Percentiles rank a stretch among this genome's conserved stretches.
Evolutionary conservation across 2,113 vertebrate species (phyloP).

Genomic region (Scomber colias): DNA sequence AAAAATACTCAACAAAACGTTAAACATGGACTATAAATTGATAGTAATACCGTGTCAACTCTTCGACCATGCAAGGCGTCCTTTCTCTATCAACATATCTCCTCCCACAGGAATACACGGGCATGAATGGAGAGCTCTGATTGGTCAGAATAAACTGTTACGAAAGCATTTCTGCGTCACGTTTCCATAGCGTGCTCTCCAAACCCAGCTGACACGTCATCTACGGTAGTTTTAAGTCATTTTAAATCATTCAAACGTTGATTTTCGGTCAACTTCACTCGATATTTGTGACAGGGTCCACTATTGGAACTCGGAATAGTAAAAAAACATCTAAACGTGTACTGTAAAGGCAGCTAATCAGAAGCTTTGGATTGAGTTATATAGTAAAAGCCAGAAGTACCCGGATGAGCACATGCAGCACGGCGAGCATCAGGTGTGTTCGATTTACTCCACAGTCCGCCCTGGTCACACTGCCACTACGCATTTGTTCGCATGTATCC

Average conservation of each 20-base stretch:
- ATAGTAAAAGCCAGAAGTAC: slow-evolving; percentile 33
- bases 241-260: accelerated
- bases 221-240: not conserved
- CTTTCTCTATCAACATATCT: slow-evolving; percentile 27
- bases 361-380: not conserved
- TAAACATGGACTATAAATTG: not conserved
- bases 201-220: not conserved
- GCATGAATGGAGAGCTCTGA: slow-evolving; percentile 20
- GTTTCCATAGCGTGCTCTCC: slow-evolving; percentile 77
- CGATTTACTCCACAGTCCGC: not conserved
- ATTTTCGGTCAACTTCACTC: not conserved
- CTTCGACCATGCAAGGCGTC: not conserved
- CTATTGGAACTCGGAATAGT: accelerated
- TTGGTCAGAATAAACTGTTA: slow-evolving; percentile 58
- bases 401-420: slow-evolving; percentile 80
- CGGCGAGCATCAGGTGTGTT: slow-evolving; percentile 49
- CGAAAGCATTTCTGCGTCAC: slow-evolving; percentile 67
- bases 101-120: slow-evolving; percentile 43
- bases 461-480: not conserved
- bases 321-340: accelerated
- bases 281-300: accelerated
- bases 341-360: not conserved
- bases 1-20: not conserved
- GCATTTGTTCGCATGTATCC: not conserved
- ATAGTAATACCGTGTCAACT: not conserved